Percentiles rank a stretch among this genome's conserved stretches.
These are phyloP conservation scores for Gadopsis bispinosus DNA, from an alignment of 2,797 vertebrate genomes.

Conservation along the genomic window DNA sequence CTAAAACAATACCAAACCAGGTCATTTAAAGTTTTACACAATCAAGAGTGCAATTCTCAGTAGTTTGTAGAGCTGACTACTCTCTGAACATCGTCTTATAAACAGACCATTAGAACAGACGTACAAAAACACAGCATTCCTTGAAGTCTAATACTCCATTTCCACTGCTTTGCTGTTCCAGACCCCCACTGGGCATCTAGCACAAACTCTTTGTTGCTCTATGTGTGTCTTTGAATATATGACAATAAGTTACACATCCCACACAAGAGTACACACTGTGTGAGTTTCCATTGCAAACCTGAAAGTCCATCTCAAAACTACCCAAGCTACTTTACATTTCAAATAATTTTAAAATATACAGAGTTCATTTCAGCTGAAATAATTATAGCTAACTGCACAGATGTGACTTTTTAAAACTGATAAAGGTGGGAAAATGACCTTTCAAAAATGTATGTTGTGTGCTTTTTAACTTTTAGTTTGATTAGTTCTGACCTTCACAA, in stretches of 20 bases:
- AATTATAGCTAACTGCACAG: background rate
- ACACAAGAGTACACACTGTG: background rate
- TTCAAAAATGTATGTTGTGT: background rate
- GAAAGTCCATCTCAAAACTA: background rate
- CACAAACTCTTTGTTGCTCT: background rate
- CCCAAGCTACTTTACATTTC: background rate
- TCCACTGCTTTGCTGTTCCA: background rate
- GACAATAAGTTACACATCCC: background rate
- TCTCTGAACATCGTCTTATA: constrained; percentile 12
- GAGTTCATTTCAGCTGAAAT: background rate
- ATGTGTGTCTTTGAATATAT: constrained; percentile 1
- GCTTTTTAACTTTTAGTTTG: background rate
- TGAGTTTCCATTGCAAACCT: background rate
- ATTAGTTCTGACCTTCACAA: background rate
- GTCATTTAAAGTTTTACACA: constrained; percentile 30
- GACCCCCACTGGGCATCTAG: background rate
- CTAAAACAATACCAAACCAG: constrained; percentile 16
- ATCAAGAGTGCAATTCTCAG: constrained; percentile 9
- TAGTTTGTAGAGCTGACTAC: constrained; percentile 1
- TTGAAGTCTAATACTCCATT: background rate
- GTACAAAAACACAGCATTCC: background rate
- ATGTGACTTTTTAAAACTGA: background rate
- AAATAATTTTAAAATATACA: background rate
- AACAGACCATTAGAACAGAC: background rate
- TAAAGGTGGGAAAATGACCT: background rate